Percentiles rank a stretch among this genome's conserved stretches.
These are phyloP conservation scores for Cynocephalus volans DNA, from an alignment of 2,113 vertebrate species.

Conservation along the genomic window DNA sequence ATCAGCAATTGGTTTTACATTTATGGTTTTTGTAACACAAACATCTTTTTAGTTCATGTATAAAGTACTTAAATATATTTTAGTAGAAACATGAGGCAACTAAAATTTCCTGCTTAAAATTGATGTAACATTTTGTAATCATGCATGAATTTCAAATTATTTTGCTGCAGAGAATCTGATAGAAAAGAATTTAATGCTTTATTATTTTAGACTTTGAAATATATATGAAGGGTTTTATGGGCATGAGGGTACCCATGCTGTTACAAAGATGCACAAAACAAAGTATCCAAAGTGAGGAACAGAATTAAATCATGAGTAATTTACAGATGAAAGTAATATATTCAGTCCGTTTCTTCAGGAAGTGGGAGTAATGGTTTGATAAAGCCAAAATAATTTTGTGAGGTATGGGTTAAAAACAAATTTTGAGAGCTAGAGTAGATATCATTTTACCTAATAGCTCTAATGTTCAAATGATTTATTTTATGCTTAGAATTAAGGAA, in stretches of 20 bases:
- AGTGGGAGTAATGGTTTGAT: neutral
- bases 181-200: constrained; percentile 35
- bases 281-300: neutral
- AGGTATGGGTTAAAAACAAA: neutral
- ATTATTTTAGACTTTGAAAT: constrained; percentile 46
- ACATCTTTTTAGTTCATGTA: neutral
- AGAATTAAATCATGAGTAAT: neutral
- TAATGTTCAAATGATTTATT: constrained; percentile 3
- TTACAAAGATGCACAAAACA: neutral
- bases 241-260: neutral
- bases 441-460: neutral
- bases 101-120: constrained; percentile 3
- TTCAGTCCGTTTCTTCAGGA: neutral
- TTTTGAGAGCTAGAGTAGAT: constrained; percentile 7
- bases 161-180: neutral
- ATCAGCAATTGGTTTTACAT: neutral
- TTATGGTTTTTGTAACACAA: constrained; percentile 15
- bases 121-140: neutral
- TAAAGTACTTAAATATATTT: neutral
- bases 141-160: neutral
- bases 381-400: constrained; percentile 45
- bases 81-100: neutral
- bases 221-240: neutral
- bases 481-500: constrained; percentile 23
- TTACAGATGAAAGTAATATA: neutral